Evolutionary conservation across 2,113 vertebrate genomes (phyloP).

Genomic region (Cephalophus harveyi): DNA sequence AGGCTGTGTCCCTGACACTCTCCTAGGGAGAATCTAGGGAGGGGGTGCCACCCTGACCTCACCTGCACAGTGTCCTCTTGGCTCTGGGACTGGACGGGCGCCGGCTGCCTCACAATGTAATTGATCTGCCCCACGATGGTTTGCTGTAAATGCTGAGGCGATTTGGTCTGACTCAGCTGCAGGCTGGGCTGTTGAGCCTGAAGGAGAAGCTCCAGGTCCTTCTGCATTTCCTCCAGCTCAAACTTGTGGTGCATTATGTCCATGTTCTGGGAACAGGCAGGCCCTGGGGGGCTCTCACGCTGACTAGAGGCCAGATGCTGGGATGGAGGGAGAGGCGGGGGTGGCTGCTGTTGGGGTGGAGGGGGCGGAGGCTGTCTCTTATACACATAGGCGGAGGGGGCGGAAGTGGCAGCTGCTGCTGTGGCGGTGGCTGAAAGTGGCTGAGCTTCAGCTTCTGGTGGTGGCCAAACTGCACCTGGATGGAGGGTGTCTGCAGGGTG

Average conservation of each 20-base stretch:
- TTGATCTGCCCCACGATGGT: conserved; percentile 85
- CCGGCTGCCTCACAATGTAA: conserved; percentile 84
- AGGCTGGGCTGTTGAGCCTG: conserved; percentile 83
- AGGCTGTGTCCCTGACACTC: not conserved
- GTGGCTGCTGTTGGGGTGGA: conserved; percentile 62
- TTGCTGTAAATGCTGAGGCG: conserved; percentile 81
- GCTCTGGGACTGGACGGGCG: conserved; percentile 75
- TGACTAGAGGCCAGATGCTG: conserved; percentile 50
- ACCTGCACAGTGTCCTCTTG: conserved; percentile 80
- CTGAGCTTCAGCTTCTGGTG: conserved; percentile 77
- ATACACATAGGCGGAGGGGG: too few relatives aligned
- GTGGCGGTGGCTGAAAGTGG: conserved; percentile 63
- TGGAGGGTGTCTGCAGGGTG: conserved; percentile 71
- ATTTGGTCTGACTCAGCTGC: conserved; percentile 83
- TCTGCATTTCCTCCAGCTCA: conserved; percentile 85
- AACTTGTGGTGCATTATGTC: conserved; percentile 83
- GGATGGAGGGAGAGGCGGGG: conserved; percentile 15
- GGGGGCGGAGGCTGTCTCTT: not conserved
- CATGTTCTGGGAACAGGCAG: conserved; percentile 81
- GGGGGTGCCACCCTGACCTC: conserved; percentile 2
- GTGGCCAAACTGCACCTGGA: conserved; percentile 79
- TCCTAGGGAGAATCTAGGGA: not conserved
- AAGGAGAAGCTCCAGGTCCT: conserved; percentile 83
- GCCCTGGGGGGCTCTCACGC: conserved; percentile 69
- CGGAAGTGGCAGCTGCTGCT: conserved; percentile 62